phyloP scores from a whole-genome alignment of 2,888 invertebrate species.

The Drosophila tanythrix region DNA sequence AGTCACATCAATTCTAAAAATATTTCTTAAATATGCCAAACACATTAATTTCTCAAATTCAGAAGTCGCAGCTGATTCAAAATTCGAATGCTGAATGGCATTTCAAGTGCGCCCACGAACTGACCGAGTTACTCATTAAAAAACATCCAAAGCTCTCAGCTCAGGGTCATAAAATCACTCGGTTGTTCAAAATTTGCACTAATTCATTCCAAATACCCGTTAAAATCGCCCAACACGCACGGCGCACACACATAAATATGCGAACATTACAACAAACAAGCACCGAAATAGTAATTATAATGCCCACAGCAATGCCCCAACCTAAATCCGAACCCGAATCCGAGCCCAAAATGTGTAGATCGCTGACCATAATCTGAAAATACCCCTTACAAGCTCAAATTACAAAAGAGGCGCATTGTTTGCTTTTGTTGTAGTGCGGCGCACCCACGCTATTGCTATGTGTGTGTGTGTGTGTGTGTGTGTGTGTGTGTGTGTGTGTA shows the following conservation, averaged over 20 bases:
- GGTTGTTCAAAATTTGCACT: slow-evolving; percentile 76
- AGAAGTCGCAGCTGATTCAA: slow-evolving; percentile 15
- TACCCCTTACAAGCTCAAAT: slow-evolving; percentile 70
- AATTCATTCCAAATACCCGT: slow-evolving; percentile 73
- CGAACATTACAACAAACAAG: slow-evolving; percentile 3
- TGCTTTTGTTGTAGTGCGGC: slow-evolving; percentile 36
- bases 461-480: slow-evolving; percentile 19
- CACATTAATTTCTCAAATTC: neutral
- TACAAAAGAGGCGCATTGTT: slow-evolving; percentile 75
- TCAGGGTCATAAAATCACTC: slow-evolving; percentile 70
- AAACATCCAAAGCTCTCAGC: slow-evolving; percentile 21
- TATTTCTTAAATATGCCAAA: no score
- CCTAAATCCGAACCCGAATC: slow-evolving; percentile 27
- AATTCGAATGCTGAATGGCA: slow-evolving; percentile 36
- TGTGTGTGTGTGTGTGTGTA: slow-evolving; percentile 22
- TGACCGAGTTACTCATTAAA: slow-evolving; percentile 36
- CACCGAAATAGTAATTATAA: slow-evolving; percentile 60
- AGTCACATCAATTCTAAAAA: neutral
- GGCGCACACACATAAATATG: slow-evolving; percentile 15
- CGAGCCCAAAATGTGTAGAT: slow-evolving; percentile 39
- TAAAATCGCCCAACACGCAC: slow-evolving; percentile 50
- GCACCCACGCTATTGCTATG: slow-evolving; percentile 63
- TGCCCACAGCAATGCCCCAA: slow-evolving; percentile 49
- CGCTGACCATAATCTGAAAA: slow-evolving; percentile 61
- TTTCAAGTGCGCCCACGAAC: slow-evolving; percentile 50